phyloP scores from a whole-genome alignment of 2,113 vertebrate species.

The Leptocoma aspasia region DNA sequence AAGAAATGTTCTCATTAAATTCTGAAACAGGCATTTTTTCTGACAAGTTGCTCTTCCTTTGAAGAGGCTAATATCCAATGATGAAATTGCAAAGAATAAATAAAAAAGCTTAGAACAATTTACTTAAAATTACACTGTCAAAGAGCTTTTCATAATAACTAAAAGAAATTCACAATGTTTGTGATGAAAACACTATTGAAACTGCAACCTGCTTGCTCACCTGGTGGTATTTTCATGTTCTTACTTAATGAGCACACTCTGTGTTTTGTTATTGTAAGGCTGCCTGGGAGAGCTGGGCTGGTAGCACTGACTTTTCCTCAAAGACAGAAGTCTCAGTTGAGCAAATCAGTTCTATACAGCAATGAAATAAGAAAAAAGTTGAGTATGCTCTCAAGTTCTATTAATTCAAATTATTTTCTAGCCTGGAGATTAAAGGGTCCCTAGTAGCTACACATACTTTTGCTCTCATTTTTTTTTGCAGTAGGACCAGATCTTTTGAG shows the following conservation, averaged over 20 bases:
- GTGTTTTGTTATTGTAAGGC: background rate
- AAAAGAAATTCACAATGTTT: background rate
- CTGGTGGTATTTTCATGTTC: slow-evolving; percentile 35
- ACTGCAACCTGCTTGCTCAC: slow-evolving; percentile 38
- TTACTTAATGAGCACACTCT: background rate
- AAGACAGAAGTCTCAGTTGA: background rate
- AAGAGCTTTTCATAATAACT: slow-evolving; percentile 32
- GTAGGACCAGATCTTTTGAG: background rate
- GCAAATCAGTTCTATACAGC: slow-evolving; percentile 3
- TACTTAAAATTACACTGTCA: slow-evolving; percentile 13
- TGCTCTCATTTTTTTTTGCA: background rate
- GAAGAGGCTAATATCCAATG: slow-evolving; percentile 6
- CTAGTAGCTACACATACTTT: background rate
- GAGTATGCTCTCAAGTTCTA: background rate
- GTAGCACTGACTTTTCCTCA: background rate
- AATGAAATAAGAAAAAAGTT: background rate
- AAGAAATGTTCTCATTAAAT: slow-evolving; percentile 71
- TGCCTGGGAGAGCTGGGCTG: background rate
- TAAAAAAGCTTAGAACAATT: slow-evolving; percentile 20
- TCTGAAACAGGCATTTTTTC: slow-evolving; percentile 34
- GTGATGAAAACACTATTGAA: slow-evolving; percentile 33
- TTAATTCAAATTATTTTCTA: background rate
- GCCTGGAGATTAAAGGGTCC: background rate
- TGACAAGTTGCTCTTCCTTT: slow-evolving; percentile 48
- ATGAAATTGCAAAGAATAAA: slow-evolving; percentile 28